Conservation (phyloP, 2,888 invertebrate species). For the Scaeva pyrastri region DNA sequence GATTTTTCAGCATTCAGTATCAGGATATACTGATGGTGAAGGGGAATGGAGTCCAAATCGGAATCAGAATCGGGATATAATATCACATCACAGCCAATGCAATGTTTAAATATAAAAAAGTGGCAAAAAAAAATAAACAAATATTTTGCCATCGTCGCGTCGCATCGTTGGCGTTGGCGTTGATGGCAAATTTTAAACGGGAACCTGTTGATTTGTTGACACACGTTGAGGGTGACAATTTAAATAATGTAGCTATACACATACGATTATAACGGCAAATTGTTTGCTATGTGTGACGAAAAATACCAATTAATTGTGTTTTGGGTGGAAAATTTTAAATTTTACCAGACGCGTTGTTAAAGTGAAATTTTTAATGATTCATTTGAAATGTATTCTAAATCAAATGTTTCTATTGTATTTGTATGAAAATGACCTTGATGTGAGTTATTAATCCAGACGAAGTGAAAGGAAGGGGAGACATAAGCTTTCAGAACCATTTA, state of each 20-base stretch:
- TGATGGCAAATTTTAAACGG: slow-evolving; percentile 55
- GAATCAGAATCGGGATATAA: slow-evolving; percentile 50
- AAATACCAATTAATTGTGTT: slow-evolving; percentile 57
- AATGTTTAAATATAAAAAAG: slow-evolving; percentile 53
- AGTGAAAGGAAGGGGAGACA: too few species aligned
- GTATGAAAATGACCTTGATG: too few species aligned
- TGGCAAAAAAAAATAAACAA: slow-evolving; percentile 14
- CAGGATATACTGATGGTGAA: background rate
- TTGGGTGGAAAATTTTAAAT: slow-evolving; percentile 28
- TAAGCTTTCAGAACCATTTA: too few species aligned
- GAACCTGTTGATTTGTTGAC: slow-evolving; percentile 75
- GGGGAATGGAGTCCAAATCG: background rate
- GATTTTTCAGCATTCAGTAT: slow-evolving; percentile 14
- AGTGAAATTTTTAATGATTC: too few species aligned
- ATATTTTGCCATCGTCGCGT: slow-evolving; percentile 25
- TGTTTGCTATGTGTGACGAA: slow-evolving; percentile 44
- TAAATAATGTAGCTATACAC: slow-evolving; percentile 37
- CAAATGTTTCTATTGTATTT: too few species aligned
- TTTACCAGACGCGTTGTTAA: background rate
- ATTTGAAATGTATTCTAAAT: too few species aligned
- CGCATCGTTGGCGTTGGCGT: background rate
- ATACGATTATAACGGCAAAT: slow-evolving; percentile 5
- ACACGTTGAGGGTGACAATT: slow-evolving; percentile 71
- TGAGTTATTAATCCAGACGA: too few species aligned
- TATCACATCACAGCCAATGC: slow-evolving; percentile 49